Conservation (phyloP, 2,888 invertebrate genomes). For the Pilophorus perplexus region DNA sequence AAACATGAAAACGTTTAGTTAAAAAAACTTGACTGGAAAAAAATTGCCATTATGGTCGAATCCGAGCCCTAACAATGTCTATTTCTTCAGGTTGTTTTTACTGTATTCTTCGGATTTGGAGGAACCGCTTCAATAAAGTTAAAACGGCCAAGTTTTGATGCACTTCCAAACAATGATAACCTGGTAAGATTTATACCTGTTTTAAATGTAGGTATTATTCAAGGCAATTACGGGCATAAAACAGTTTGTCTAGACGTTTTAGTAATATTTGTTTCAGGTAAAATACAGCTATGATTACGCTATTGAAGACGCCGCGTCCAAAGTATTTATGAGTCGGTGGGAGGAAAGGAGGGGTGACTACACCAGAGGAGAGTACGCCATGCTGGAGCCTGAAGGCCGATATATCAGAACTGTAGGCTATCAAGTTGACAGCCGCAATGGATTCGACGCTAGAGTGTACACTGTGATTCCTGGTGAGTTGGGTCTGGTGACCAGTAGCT, state of each 20-base stretch:
- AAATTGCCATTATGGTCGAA: no score
- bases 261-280: constrained; percentile 45
- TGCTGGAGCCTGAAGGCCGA: constrained; percentile 51
- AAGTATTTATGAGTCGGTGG: constrained; percentile 50
- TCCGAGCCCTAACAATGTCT: no score
- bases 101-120: constrained; percentile 9
- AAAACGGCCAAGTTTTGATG: neutral
- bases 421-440: constrained; percentile 50
- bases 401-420: constrained; percentile 51
- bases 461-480: constrained; percentile 48
- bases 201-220: no score
- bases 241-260: neutral
- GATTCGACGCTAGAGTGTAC: constrained; percentile 50
- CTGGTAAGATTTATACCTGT: no score
- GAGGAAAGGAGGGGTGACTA: constrained; percentile 50
- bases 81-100: neutral
- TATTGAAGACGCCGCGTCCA: constrained; percentile 49
- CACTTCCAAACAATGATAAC: no score
- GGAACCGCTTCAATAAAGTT: neutral
- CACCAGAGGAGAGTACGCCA: constrained; percentile 51
- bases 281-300: constrained; percentile 51
- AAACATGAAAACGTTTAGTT: no score
- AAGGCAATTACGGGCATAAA: no score
- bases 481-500: neutral
- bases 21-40: no score